phyloP scores from a whole-genome alignment of 2,113 vertebrate genomes.

The Ameiurus melas region DNA sequence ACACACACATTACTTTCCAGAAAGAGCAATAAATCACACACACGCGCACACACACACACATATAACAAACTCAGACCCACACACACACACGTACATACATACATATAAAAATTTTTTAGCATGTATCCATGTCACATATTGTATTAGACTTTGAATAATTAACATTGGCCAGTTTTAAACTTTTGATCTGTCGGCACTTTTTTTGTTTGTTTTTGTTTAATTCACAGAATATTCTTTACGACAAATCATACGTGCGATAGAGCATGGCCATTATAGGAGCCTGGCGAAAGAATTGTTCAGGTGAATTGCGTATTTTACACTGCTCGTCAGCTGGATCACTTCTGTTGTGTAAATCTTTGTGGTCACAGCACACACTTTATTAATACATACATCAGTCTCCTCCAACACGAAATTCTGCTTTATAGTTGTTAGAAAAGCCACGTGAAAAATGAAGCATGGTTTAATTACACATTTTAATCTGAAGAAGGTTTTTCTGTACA shows the following conservation, averaged over 20 bases:
- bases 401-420: not conserved
- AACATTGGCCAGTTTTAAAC: not conserved
- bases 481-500: not conserved
- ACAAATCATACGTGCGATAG: not conserved
- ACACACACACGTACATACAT: too few species aligned
- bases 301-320: too few species aligned
- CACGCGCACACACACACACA: too few species aligned
- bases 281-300: not conserved
- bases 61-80: not conserved
- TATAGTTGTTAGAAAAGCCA: not conserved
- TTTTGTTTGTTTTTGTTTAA: not conserved
- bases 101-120: too few species aligned
- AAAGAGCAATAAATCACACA: too few species aligned
- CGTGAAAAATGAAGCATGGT: not conserved
- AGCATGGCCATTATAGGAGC: not conserved
- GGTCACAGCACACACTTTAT: not conserved
- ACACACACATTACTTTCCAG: conserved; percentile 24
- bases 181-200: not conserved
- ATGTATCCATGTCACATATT: not conserved
- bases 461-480: not conserved
- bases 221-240: not conserved
- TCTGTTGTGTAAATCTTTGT: not conserved
- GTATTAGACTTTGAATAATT: not conserved
- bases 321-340: not conserved
- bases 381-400: not conserved